Base-by-base conservation (phyloP, 2,888 invertebrate genomes). In the Merodon equestris region DNA sequence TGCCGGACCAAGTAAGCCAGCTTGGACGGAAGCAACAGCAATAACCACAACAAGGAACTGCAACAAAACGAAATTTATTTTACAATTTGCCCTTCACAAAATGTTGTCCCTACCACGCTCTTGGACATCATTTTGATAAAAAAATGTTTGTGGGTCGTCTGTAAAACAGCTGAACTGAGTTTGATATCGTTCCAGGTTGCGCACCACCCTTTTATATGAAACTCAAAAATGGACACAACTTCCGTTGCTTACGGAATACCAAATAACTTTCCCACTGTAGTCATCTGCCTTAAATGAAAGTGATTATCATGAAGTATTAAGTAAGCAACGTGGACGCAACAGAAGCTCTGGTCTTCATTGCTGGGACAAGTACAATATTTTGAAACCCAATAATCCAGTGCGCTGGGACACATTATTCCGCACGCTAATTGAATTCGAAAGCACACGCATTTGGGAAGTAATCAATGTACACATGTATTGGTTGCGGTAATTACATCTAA, bases 1-100 rank as follows among this genome's bases (percentile, higher is more conserved):
- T 34, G 87, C 88, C 84, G 13, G 84, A 56, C 77, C 53, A 88
- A 94, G 89, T 4, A 88, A 83, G 75, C 88, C 87, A 84, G 88
- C 86, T 54, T 86, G 84, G 17, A 84, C 76, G 86, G 90, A 48
- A 88, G 89, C 50, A 63, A 84, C 72, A 19, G 84, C 81, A 38
- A 81, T 83, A 48, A 85, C 47, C 15, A 86, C 81, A 56, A 84
- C 82, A 60, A 87, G 72, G 57, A 88, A 85, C 88, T 88, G 75
- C 7, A 9, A 71, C 45, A 54, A 27, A 27, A 10, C 34, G 36
- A 10, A 40, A 44, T 45, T 36, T 9, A 54, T 10, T 42, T 5
- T n/a, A 0, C 1, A 9, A 12, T 51, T n/a, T n/a, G n/a, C 5
- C 15, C 1, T 9, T 15, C 10, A 53, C 14, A 19, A 13, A 4